phyloP scores from a whole-genome alignment of 2,888 invertebrate species.

The Drosophila paranaensis region DNA sequence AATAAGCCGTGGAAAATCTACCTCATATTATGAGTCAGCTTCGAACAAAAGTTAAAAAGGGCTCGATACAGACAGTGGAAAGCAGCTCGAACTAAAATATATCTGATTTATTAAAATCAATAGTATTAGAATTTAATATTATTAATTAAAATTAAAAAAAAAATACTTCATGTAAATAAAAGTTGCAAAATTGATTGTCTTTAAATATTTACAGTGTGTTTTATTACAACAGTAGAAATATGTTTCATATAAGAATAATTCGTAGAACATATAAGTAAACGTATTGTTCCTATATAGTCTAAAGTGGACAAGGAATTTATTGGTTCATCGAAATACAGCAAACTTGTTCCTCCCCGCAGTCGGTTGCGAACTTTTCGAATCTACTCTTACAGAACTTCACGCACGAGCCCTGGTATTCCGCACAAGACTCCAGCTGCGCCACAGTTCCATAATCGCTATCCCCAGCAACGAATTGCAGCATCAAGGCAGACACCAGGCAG shows the following conservation, averaged over 20 bases:
- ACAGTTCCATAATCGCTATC: no score
- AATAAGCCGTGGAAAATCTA: no score
- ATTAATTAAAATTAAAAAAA: no score
- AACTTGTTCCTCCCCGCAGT: constrained; percentile 79
- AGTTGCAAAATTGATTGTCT: background rate
- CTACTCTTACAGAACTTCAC: constrained; percentile 72
- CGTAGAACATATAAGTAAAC: constrained; percentile 68
- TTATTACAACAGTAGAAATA: constrained; percentile 70
- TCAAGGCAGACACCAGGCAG: constrained; percentile 58
- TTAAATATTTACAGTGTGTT: constrained; percentile 70
- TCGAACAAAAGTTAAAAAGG: no score
- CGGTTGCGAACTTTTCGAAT: constrained; percentile 79
- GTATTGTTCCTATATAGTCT: constrained; percentile 67
- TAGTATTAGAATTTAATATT: no score
- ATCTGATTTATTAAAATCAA: no score
- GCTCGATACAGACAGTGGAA: no score
- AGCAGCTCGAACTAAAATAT: no score
- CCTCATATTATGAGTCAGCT: no score
- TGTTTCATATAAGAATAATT: constrained; percentile 53
- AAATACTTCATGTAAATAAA: background rate
- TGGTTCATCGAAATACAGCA: constrained; percentile 81
- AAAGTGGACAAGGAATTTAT: constrained; percentile 32
- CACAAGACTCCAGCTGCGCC: constrained; percentile 69
- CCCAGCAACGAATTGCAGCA: constrained; percentile 41
- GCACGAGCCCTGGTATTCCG: constrained; percentile 81